Conservation (phyloP, 2,888 invertebrate species). For the Caenorhabditis becei region DNA sequence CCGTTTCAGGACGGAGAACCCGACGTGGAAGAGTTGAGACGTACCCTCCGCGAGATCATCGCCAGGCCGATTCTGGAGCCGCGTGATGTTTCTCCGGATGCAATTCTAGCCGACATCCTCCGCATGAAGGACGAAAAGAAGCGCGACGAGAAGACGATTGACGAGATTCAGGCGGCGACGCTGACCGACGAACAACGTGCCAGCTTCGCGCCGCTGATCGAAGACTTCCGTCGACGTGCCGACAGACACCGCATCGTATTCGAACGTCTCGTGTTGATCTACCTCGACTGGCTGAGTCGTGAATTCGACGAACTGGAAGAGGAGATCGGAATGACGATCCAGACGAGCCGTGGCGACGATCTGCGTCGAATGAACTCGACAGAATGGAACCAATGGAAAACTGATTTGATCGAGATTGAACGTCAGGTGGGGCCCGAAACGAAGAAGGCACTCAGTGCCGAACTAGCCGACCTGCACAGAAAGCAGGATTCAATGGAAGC, state of each 20-base stretch:
- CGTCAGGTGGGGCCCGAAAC: constrained; percentile 60
- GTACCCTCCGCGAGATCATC: constrained; percentile 58
- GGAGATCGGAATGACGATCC: constrained; percentile 65
- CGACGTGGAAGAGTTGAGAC: constrained; percentile 64
- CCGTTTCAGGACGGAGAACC: constrained; percentile 66
- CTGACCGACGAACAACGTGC: constrained; percentile 56
- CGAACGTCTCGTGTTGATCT: constrained; percentile 56
- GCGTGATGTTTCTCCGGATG: constrained; percentile 45
- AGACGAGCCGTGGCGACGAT: constrained; percentile 62
- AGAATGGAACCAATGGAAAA: constrained; percentile 69
- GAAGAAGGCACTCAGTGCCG: constrained; percentile 62
- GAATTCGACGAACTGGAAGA: constrained; percentile 67
- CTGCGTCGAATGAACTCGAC: constrained; percentile 58
- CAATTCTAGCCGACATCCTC: constrained; percentile 62
- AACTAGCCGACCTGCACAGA: constrained; percentile 71
- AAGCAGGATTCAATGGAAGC: constrained; percentile 67
- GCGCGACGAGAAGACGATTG: constrained; percentile 64
- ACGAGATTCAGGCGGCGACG: constrained; percentile 66
- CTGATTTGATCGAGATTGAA: constrained; percentile 66
- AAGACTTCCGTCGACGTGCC: constrained; percentile 50
- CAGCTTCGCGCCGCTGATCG: constrained; percentile 54
- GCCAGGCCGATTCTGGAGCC: constrained; percentile 36
- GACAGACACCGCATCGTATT: constrained; percentile 44
- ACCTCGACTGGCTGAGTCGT: constrained; percentile 66
- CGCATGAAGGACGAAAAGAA: constrained; percentile 67